A percentile compares a stretch with the other conserved stretches of the same genome.
Evolutionary conservation across 2,888 invertebrate species (phyloP).

Genomic region (Platypus cylindrus): DNA sequence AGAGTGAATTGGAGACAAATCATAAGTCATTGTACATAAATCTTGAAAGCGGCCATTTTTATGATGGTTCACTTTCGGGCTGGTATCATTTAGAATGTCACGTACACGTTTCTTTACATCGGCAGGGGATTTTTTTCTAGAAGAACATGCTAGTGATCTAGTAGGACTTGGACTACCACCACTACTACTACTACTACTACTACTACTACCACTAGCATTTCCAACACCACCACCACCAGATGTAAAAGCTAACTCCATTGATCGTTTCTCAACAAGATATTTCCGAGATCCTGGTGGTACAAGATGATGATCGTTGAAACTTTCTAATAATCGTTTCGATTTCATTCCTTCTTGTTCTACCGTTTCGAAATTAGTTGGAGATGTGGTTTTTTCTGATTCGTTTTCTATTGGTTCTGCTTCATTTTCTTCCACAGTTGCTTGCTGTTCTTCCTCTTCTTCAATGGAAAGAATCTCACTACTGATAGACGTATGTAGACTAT

Average conservation of each 20-base stretch:
- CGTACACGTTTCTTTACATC: conserved; percentile 31
- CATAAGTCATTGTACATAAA: conserved; percentile 32
- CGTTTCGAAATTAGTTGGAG: too few relatives aligned
- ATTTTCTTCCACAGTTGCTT: neutral
- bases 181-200: neutral
- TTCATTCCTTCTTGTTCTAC: too few relatives aligned
- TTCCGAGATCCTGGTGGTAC: too few relatives aligned
- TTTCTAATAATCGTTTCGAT: too few relatives aligned
- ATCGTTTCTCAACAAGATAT: too few relatives aligned
- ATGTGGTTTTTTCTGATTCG: neutral
- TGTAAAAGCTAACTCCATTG: too few relatives aligned
- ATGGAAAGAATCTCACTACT: neutral
- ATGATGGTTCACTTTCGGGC: conserved; percentile 23
- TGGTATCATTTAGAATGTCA: conserved; percentile 31
- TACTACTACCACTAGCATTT: neutral
- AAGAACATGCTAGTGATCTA: neutral
- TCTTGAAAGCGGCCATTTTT: conserved; percentile 32
- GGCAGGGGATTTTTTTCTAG: conserved; percentile 5
- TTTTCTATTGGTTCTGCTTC: neutral
- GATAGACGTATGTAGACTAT: too few relatives aligned
- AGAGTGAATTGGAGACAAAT: conserved; percentile 26
- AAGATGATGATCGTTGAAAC: too few relatives aligned
- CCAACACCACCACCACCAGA: too few relatives aligned
- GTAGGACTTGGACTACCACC: neutral
- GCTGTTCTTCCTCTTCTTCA: neutral